Conservation (phyloP, 53 echinoderm and acorn worm genomes). For the Paracentrotus lividus region DNA sequence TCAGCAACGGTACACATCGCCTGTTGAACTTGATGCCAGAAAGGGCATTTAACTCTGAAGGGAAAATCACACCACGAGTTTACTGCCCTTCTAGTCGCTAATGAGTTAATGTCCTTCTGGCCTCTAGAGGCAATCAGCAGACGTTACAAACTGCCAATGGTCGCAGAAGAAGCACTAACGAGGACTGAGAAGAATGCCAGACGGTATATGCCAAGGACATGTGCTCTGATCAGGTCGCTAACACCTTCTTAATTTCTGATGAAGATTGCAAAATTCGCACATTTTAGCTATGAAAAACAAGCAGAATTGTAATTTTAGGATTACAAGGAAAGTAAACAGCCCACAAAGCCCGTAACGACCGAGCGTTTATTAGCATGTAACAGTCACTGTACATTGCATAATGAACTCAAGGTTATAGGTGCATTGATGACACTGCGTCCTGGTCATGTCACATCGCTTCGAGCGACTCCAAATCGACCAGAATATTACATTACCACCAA, state of each 20-base stretch:
- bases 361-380: not conserved
- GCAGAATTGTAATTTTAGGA: not conserved
- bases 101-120: too few relatives aligned
- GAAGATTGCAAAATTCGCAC: not conserved
- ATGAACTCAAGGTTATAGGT: slow-evolving; percentile 25
- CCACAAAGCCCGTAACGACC: not conserved
- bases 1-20: too few relatives aligned
- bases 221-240: not conserved
- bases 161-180: not conserved
- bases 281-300: not conserved
- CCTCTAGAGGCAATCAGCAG: too few relatives aligned
- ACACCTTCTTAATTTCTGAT: not conserved
- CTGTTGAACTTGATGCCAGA: too few relatives aligned
- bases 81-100: too few relatives aligned
- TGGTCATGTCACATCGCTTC: too few relatives aligned
- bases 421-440: not conserved
- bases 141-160: slow-evolving; percentile 15
- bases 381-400: not conserved
- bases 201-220: slow-evolving; percentile 8
- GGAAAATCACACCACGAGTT: not conserved
- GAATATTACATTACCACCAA: too few relatives aligned
- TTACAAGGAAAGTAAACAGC: too few relatives aligned
- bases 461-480: too few relatives aligned
- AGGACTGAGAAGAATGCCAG: not conserved
- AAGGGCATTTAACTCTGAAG: not conserved